These are phyloP conservation scores for Drosophila robusta DNA, from an alignment of 2,888 invertebrate species.

Conservation along the genomic window DNA sequence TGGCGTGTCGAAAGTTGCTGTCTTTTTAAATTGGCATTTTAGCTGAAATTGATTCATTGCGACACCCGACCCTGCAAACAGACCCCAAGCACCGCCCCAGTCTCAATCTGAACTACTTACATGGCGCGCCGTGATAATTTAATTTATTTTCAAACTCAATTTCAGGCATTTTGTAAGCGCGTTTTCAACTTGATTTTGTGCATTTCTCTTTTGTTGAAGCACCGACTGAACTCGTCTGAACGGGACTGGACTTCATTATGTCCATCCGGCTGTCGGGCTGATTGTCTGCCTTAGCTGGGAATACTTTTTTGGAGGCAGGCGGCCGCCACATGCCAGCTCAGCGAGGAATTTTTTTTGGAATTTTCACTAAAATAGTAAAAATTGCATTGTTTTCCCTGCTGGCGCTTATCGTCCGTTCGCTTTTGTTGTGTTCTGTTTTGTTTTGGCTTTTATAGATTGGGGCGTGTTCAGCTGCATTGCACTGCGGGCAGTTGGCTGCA, in stretches of 20 bases:
- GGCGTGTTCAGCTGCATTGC: conserved; percentile 14
- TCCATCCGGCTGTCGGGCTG: conserved; percentile 47
- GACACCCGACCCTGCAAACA: conserved; percentile 29
- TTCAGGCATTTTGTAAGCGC: conserved; percentile 53
- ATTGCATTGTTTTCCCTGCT: conserved; percentile 65
- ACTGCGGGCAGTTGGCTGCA: conserved; percentile 13
- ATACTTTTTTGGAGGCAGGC: conserved; percentile 23
- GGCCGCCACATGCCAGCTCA: conserved; percentile 33
- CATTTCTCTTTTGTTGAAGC: conserved; percentile 50
- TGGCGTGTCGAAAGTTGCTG: conserved; percentile 70
- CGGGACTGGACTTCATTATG: conserved; percentile 67
- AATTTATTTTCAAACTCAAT: conserved; percentile 80
- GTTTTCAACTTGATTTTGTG: conserved; percentile 65
- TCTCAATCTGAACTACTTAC: conserved; percentile 63
- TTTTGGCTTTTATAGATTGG: conserved; percentile 18
- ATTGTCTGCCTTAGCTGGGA: conserved; percentile 35
- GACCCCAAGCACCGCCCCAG: conserved; percentile 12
- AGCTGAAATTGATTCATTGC: conserved; percentile 77
- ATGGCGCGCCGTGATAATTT: conserved; percentile 69
- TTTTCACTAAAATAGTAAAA: conserved; percentile 61
- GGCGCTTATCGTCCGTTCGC: conserved; percentile 16
- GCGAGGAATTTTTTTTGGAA: conserved; percentile 48
- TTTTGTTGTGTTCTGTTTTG: conserved; percentile 25
- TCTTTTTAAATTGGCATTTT: conserved; percentile 74
- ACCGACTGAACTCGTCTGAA: conserved; percentile 12